Conservation (phyloP, 2,113 vertebrate species). For the Bucco capensis region DNA sequence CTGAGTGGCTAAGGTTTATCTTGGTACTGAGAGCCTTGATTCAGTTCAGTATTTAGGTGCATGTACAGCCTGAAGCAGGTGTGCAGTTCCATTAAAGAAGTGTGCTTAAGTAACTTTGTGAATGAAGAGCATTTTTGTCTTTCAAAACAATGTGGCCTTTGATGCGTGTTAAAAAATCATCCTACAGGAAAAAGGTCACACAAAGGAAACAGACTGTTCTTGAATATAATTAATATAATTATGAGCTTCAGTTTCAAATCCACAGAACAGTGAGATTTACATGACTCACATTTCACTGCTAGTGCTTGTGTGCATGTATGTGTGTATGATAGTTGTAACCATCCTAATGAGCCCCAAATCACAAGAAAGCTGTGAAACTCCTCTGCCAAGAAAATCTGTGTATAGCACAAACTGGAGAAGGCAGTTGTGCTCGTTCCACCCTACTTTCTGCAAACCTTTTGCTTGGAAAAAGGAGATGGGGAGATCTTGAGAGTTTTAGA, state of each 20-base stretch:
- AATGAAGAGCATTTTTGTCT: neutral
- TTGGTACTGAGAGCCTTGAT: neutral
- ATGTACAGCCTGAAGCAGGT: neutral
- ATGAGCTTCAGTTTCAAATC: neutral
- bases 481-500: neutral
- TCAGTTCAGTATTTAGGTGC: neutral
- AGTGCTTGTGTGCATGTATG: neutral
- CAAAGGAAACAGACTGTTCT: neutral
- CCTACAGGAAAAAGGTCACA: neutral
- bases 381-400: neutral
- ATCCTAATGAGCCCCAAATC: neutral
- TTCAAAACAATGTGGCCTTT: neutral
- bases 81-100: fast-evolving
- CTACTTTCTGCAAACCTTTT: neutral
- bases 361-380: neutral
- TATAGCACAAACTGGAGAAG: neutral
- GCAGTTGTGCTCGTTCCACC: neutral
- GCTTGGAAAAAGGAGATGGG: neutral
- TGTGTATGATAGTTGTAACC: neutral
- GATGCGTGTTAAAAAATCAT: neutral
- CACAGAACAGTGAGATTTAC: neutral
- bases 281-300: neutral
- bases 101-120: neutral
- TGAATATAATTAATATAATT: neutral
- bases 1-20: neutral